Evolutionary conservation across 2,888 invertebrate genomes (phyloP), one percentile per base, ranked within the genome.

Genomic region (Liopterus haemorrhoidalis): DNA sequence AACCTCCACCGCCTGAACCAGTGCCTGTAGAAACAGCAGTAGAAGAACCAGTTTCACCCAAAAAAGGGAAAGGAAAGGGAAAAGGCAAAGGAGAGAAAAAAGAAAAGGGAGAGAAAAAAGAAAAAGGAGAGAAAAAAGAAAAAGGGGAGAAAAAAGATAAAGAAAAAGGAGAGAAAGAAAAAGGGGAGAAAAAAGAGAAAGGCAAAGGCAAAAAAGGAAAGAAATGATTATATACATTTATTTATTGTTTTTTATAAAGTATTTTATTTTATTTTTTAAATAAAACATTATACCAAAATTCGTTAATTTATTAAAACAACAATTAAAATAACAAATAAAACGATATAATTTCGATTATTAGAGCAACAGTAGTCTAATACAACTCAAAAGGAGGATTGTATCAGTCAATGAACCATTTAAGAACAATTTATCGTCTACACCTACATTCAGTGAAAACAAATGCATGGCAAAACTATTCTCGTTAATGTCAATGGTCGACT

Each of bases 21-120:
- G 45, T 33, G 31, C 41, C 40, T 20, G 12, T 28, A 49, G 47
- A 15, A 28, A 33, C 5, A 48, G 37, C 15, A 38, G 47, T 8
- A 40, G 36, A 37, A 54, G 50, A 40, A 41, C 32, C 15, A 41
- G 24, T 53, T 35, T 25, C 54, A 51, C 41, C 51, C 46, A 37
- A 45, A 39, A 30, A 35, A 9, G 28, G 18, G 19, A 30, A 19
- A 24, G 25, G 31, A 41, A 39, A 45, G 48, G n/a, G n/a, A n/a
- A 45, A 30, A 25, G 22, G 20, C n/a, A 25, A 33, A 33, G 41
- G 30, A 5, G 27, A 14, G 25, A 35, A n/a, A n/a, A n/a, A 37
- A 33, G 33, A 40, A 39, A 39, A 46, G 45, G 44, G 40, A 27
- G 32, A 38, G 14, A 45, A 52, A 41, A 55, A 49, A 39, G 33